phyloP scores from a whole-genome alignment of 1,140 invertebrate genomes.

The Euwallacea similis region DNA sequence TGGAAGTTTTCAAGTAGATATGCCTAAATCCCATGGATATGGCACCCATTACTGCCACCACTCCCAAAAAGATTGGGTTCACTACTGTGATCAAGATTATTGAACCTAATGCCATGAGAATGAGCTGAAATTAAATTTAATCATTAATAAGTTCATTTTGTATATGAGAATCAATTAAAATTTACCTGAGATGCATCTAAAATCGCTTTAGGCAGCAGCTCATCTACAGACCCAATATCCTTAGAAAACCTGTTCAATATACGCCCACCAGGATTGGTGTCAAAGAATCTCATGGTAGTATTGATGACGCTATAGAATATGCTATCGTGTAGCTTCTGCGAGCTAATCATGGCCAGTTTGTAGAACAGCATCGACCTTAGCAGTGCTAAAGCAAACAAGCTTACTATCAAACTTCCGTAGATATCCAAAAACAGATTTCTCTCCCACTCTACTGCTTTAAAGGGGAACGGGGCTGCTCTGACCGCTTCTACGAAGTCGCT shows the following conservation, averaged over 20 bases:
- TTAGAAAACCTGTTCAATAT: constrained; percentile 53
- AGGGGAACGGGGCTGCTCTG: background rate
- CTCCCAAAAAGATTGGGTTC: constrained; percentile 64
- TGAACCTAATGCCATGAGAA: constrained; percentile 55
- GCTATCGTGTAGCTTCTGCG: constrained; percentile 67
- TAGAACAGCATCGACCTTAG: constrained; percentile 64
- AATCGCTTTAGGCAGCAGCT: constrained; percentile 64
- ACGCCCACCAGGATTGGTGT: constrained; percentile 73
- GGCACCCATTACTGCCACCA: constrained; percentile 61
- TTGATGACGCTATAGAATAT: constrained; percentile 66
- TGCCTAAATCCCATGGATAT: constrained; percentile 60
- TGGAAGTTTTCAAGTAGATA: constrained; percentile 65
- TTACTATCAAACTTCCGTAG: constrained; percentile 56
- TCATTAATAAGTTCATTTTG: background rate
- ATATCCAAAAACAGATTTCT: constrained; percentile 53
- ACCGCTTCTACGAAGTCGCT: background rate
- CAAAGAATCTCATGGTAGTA: constrained; percentile 79
- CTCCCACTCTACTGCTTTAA: constrained; percentile 24
- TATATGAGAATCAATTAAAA: background rate
- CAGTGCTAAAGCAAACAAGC: constrained; percentile 57
- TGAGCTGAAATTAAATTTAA: constrained; percentile 55
- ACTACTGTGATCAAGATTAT: constrained; percentile 63
- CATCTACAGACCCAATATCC: constrained; percentile 66
- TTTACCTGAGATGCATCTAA: constrained; percentile 66
- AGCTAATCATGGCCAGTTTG: constrained; percentile 65